A percentile compares a stretch with the other conserved stretches of the same genome.
Conservation (phyloP, 2,888 invertebrate species). For the Exephanes ischioxanthus region DNA sequence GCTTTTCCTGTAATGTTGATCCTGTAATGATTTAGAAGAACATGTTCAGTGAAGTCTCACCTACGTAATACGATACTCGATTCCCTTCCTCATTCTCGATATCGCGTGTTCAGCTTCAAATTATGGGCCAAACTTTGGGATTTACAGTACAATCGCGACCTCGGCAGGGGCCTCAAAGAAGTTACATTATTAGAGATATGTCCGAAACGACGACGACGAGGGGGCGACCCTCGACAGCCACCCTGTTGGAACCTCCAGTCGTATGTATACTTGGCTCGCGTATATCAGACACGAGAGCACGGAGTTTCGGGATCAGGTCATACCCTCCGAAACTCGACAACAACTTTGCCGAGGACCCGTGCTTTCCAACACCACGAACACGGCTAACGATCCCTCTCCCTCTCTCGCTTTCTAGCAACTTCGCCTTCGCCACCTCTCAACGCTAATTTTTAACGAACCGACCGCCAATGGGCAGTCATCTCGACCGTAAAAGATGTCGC, state of each 20-base stretch:
- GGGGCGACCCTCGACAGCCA: slow-evolving; percentile 22
- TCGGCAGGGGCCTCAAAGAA: slow-evolving; percentile 72
- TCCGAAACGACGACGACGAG: slow-evolving; percentile 45
- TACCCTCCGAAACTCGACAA: slow-evolving; percentile 58
- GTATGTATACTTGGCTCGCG: slow-evolving; percentile 44
- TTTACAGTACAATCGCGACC: slow-evolving; percentile 80
- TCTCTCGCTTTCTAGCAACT: background rate
- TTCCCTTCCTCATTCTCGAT: slow-evolving; percentile 56
- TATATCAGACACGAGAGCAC: slow-evolving; percentile 46
- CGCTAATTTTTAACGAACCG: slow-evolving; percentile 52
- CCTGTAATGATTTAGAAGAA: background rate
- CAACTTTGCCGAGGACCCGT: slow-evolving; percentile 60
- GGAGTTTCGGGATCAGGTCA: slow-evolving; percentile 60
- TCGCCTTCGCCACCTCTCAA: slow-evolving; percentile 18
- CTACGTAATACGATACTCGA: slow-evolving; percentile 14
- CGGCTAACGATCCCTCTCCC: background rate
- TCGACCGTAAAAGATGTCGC: slow-evolving; percentile 70
- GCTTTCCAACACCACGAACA: slow-evolving; percentile 49
- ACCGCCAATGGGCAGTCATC: slow-evolving; percentile 59
- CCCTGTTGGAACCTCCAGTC: slow-evolving; percentile 13
- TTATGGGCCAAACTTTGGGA: slow-evolving; percentile 77
- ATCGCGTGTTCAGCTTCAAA: slow-evolving; percentile 74
- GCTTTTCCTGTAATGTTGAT: background rate
- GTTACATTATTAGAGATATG: slow-evolving; percentile 72
- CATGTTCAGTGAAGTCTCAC: slow-evolving; percentile 23